These are phyloP conservation scores for Dynastes hyllus DNA, from an alignment of 2,888 invertebrate species.

Conservation along the genomic window DNA sequence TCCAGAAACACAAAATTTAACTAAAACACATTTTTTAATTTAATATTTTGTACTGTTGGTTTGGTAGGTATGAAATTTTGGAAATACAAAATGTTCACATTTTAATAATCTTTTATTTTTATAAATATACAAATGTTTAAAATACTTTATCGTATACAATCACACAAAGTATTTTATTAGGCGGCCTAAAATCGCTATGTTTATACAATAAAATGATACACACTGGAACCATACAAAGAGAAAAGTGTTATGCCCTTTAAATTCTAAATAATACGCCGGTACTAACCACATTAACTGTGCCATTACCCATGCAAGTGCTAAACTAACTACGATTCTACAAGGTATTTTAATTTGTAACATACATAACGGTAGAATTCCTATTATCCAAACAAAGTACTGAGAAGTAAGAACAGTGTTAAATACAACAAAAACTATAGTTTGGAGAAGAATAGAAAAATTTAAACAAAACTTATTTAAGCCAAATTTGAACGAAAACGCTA, in stretches of 20 bases:
- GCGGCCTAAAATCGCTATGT: constrained; percentile 76
- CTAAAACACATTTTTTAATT: too few species aligned
- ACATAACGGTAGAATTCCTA: constrained; percentile 89
- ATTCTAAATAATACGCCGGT: constrained; percentile 94
- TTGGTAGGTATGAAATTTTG: too few species aligned
- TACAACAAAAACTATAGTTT: constrained; percentile 91
- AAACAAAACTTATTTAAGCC: constrained; percentile 80
- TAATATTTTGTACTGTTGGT: too few species aligned
- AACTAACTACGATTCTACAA: constrained; percentile 71
- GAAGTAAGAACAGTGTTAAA: constrained; percentile 98
- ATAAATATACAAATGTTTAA: constrained; percentile 8
- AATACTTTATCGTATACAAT: neutral
- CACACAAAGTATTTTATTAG: constrained; percentile 67
- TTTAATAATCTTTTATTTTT: neutral
- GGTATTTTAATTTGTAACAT: constrained; percentile 80
- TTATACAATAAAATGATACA: constrained; percentile 87
- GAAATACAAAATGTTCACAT: too few species aligned
- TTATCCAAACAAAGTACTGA: constrained; percentile 98
- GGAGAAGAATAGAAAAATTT: constrained; percentile 87
- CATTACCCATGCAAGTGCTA: constrained; percentile 77
- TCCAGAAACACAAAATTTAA: too few species aligned
- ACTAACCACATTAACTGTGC: constrained; percentile 91
- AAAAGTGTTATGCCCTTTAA: constrained; percentile 88
- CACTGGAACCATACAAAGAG: constrained; percentile 89
- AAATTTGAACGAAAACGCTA: constrained; percentile 80